Conservation (phyloP, 2,113 vertebrate genomes). For the Corvus cornix region DNA sequence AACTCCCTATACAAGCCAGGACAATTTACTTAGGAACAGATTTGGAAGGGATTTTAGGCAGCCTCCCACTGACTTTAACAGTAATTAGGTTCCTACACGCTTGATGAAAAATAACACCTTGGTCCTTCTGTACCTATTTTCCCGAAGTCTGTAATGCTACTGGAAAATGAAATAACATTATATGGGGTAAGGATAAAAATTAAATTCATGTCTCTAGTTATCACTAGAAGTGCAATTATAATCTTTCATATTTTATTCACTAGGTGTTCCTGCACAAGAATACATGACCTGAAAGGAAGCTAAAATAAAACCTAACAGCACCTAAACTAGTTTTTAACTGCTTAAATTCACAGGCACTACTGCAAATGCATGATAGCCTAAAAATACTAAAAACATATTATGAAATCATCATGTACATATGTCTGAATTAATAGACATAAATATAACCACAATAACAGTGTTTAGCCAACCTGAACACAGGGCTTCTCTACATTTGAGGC, state of each 20-base stretch:
- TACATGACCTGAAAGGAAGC: not conserved
- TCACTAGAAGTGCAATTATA: not conserved
- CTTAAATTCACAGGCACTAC: not conserved
- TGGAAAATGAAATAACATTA: not conserved
- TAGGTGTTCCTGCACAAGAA: not conserved
- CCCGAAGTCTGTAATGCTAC: not conserved
- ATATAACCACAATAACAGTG: not conserved
- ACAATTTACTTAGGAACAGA: not conserved
- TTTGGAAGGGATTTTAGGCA: not conserved
- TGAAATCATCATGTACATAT: not conserved
- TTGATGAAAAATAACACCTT: not conserved
- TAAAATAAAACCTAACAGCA: not conserved
- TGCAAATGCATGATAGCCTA: not conserved
- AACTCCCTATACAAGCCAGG: not conserved
- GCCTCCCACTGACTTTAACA: not conserved
- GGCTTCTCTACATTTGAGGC: not conserved
- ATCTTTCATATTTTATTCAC: not conserved
- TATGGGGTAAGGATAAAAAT: not conserved
- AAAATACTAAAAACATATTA: not conserved
- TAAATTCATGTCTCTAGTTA: not conserved
- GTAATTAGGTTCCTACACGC: not conserved
- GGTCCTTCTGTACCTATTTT: not conserved
- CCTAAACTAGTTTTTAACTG: not conserved
- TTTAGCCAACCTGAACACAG: not conserved
- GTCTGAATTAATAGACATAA: not conserved